Evolutionary conservation across 2,797 vertebrate species (phyloP).

Genomic region (Anisognathus igniventris): DNA sequence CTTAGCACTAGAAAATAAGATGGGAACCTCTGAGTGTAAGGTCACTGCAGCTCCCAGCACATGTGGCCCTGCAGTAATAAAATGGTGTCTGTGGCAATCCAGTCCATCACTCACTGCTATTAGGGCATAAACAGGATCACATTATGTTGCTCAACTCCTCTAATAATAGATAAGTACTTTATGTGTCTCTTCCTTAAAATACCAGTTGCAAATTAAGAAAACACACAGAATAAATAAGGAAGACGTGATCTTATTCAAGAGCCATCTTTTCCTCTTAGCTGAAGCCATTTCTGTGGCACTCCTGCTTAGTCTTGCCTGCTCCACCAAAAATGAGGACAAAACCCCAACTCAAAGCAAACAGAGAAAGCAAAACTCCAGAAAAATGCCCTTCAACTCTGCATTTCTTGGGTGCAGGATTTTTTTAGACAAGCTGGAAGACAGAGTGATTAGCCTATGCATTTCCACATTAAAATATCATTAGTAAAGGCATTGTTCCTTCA

Average conservation of each 20-base stretch:
- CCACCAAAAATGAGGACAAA: not conserved
- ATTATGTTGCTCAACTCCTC: not conserved
- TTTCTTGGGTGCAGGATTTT: slow-evolving; percentile 10
- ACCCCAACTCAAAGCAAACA: not conserved
- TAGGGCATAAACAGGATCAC: slow-evolving; percentile 9
- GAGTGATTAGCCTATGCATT: slow-evolving; percentile 67
- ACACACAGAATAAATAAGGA: not conserved
- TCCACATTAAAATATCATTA: slow-evolving; percentile 76
- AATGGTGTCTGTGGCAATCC: slow-evolving; percentile 40
- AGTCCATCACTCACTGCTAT: not conserved
- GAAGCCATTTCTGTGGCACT: not conserved
- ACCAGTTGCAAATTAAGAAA: slow-evolving; percentile 15
- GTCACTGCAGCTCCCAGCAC: slow-evolving; percentile 36
- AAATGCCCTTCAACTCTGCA: not conserved
- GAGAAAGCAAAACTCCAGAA: not conserved
- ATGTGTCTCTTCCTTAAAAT: not conserved
- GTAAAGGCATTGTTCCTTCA: slow-evolving; percentile 65
- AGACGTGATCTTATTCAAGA: not conserved
- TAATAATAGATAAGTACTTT: slow-evolving; percentile 18
- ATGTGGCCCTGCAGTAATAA: slow-evolving; percentile 53
- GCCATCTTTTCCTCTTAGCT: not conserved
- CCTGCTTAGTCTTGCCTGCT: not conserved
- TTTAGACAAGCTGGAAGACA: slow-evolving; percentile 40
- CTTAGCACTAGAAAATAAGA: slow-evolving; percentile 63
- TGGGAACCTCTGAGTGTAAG: slow-evolving; percentile 53